Evolutionary conservation across 2,888 invertebrate species (phyloP), one percentile per base, ranked within the genome.

Genomic region (Pristionchus japonicus): DNA sequence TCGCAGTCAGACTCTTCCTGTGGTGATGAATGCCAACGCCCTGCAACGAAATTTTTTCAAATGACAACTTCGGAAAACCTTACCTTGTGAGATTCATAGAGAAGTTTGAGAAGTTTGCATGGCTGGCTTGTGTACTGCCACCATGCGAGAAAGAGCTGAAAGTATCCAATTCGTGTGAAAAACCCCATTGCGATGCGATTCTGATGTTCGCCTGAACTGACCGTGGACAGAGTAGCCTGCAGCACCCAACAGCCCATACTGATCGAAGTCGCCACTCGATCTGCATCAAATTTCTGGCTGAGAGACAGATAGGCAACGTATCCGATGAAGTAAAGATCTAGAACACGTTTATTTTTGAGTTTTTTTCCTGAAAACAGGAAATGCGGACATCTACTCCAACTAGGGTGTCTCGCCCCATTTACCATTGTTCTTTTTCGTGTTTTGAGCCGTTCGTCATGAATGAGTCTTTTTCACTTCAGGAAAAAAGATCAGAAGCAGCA

Each of bases 11-110:
- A 31, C 34, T 13, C 37, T 83, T 83, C 1, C 82, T 52, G 34
- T 83, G 40, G 23, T 83, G 82, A 83, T 83, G 82, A 43, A 85
- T 85, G 47, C 85, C 85, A 17, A 85, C 85, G n/a, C 85, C 85
- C 85, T 85, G 27, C 57, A 57, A 57, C 23, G 57, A 57, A 57
- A 57, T 57, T 43, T 11, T 7, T 57, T 57, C 6, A 31, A 57
- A n/a, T n/a, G n/a, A 57, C 23, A 57, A 57, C n/a, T 57, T 57
- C n/a, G n/a, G n/a, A 57, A 23, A 20, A n/a, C n/a, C n/a, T 31
- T 17, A 52, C 82, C 20, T 83, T 83, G 31, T 85, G 85, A 17
- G 85, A 37, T 37, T 85, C 64, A 20, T 85, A 85, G n/a, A 85
- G n/a, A 17, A 31, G 37, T 15, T 43, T 61, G 23, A 85, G 40